Base-by-base conservation (phyloP, 2,888 invertebrate species). In the Mythimna lalbum region DNA sequence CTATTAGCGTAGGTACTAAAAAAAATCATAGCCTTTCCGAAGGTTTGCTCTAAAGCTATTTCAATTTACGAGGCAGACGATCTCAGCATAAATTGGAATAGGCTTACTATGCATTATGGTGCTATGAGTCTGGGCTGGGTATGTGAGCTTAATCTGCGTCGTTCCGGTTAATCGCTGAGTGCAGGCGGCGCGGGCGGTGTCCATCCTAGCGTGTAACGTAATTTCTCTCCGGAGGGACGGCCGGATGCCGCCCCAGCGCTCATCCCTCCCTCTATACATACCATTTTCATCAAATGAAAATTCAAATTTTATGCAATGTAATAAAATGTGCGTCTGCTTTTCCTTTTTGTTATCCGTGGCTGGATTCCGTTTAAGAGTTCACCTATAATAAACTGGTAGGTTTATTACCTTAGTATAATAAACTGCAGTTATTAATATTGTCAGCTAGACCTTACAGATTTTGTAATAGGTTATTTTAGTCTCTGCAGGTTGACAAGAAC, bases 131-230 rank as follows among this genome's bases (percentile, higher is more conserved):
- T 65, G 50, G 10, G 62, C 59, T 65, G 53, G 12, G 62, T 66
- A 67, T 66, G 60, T 64, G 60, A 52, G 76, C 63, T 73, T 69
- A 68, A 84, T 83, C 73, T 76, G 59, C 64, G 62, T 66, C 75
- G 72, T 77, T 72, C 73, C 65, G 66, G 73, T 73, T 85, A 83
- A 81, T 84, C 77, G 77, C 57, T 55, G 71, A 69, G 76, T 78
- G 78, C 76, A 77, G 76, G 74, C 83, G 53, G 68, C 27, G 53
- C 31, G 14, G 36, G 23, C 74, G 67, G 73, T 80, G 82, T 79
- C 78, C 82, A 79, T 67, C 65, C 62, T 76, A 73, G 69, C 85
- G 83, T 80, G 72, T 78, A 86, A 87, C 79, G 72, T 80, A 79
- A 83, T 87, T 83, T 83, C 78, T 73, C 72, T 73, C 72, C 56